phyloP scores from a whole-genome alignment of 2,113 vertebrate genomes.

The Hemibagrus wyckioides region DNA sequence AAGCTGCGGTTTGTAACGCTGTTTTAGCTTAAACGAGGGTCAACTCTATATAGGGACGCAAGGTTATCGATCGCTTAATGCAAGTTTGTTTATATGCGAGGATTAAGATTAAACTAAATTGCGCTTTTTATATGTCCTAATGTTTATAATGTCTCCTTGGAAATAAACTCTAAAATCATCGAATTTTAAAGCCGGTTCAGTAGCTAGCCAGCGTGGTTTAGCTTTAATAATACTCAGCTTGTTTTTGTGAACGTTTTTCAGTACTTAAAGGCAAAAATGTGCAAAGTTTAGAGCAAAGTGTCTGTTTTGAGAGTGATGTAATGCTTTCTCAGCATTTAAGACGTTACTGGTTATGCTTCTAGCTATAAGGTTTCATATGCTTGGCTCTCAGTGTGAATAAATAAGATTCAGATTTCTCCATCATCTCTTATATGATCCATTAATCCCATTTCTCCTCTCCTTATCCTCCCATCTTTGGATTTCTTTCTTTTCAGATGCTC shows the following conservation, averaged over 20 bases:
- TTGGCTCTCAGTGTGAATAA: not conserved
- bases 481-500: constrained; percentile 49
- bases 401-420: not conserved
- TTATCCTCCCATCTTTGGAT: not conserved
- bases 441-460: not conserved
- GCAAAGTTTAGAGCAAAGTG: not conserved
- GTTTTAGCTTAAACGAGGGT: not conserved
- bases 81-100: not conserved
- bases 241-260: not conserved
- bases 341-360: not conserved
- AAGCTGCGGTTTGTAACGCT: not conserved
- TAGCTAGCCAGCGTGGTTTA: not conserved
- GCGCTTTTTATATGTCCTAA: not conserved
- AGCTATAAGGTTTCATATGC: not conserved
- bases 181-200: not conserved
- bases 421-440: not conserved
- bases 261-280: not conserved
- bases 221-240: not conserved
- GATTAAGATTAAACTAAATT: not conserved
- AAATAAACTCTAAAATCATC: not conserved
- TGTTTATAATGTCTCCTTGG: too few relatives aligned
- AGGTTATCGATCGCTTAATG: not conserved
- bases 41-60: not conserved
- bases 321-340: not conserved
- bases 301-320: not conserved